A percentile compares a stretch with the other conserved stretches of the same genome.
These are phyloP conservation scores for Tragelaphus buxtoni DNA, from an alignment of 2,113 vertebrate genomes.

Conservation along the genomic window DNA sequence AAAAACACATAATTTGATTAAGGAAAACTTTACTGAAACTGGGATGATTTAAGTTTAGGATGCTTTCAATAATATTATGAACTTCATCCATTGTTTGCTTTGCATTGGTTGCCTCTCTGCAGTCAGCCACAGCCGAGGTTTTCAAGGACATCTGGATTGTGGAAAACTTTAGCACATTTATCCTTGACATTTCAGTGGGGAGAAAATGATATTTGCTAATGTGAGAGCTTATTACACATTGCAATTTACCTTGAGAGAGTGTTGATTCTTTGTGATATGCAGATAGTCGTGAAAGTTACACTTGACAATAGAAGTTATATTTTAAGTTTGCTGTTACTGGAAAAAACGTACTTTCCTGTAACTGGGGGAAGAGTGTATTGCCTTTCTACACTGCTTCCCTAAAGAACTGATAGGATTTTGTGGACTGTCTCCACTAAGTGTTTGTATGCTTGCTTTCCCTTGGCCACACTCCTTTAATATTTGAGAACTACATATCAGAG, in stretches of 20 bases:
- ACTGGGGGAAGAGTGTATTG: slow-evolving; percentile 21
- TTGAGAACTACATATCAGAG: not conserved
- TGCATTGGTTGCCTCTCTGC: not conserved
- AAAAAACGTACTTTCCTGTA: slow-evolving; percentile 22
- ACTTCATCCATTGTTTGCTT: slow-evolving; percentile 25
- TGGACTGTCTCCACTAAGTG: not conserved
- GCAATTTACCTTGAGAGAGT: slow-evolving; percentile 50
- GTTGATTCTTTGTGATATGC: slow-evolving; percentile 49
- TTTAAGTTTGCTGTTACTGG: slow-evolving; percentile 23
- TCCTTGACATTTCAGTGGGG: not conserved
- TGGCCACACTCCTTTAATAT: not conserved
- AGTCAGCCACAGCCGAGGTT: slow-evolving; percentile 35
- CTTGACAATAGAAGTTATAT: slow-evolving; percentile 29
- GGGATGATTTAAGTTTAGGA: not conserved
- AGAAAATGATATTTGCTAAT: slow-evolving; percentile 16
- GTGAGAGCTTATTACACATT: slow-evolving; percentile 4
- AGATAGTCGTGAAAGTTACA: slow-evolving; percentile 44
- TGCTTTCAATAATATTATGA: slow-evolving; percentile 5
- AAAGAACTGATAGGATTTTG: slow-evolving; percentile 40
- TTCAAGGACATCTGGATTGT: slow-evolving; percentile 5
- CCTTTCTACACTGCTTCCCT: slow-evolving; percentile 32
- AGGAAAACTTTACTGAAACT: slow-evolving; percentile 7
- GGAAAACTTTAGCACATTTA: slow-evolving; percentile 51
- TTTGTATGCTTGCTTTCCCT: not conserved
- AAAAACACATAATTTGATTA: not conserved